These are phyloP conservation scores for Columbina picui DNA, from an alignment of 2,113 vertebrate species.

Conservation along the genomic window DNA sequence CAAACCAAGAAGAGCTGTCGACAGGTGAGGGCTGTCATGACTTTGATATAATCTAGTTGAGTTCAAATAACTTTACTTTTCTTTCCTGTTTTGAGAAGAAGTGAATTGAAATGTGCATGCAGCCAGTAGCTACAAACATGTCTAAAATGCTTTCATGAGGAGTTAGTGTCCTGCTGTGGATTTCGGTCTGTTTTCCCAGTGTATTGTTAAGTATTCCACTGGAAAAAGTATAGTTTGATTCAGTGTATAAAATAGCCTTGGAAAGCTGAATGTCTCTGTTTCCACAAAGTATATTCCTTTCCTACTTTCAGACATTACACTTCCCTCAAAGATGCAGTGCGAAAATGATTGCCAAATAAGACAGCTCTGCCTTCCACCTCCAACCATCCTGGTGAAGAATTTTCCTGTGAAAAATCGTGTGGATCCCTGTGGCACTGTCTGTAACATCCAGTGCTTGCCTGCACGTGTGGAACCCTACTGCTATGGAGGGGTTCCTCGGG, in stretches of 20 bases:
- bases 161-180: too few species aligned
- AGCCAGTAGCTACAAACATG: not conserved
- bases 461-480: rapidly evolving
- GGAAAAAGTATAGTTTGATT: not conserved
- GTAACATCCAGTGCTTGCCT: not conserved
- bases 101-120: rapidly evolving
- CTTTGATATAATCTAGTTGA: not conserved
- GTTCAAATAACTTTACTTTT: not conserved
- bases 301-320: not conserved
- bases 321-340: not conserved
- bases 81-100: not conserved
- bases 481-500: not conserved
- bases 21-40: not conserved
- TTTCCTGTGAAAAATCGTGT: rapidly evolving
- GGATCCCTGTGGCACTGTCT: rapidly evolving
- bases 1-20: not conserved
- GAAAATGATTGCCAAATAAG: not conserved
- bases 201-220: rapidly evolving
- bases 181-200: not conserved
- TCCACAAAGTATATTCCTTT: not conserved
- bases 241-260: rapidly evolving
- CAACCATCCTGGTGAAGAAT: not conserved
- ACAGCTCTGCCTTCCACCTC: not conserved
- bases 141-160: rapidly evolving
- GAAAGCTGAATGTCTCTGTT: not conserved